These are phyloP conservation scores for Drosophila nikananu DNA, from an alignment of 1,140 invertebrate genomes.

Conservation along the genomic window DNA sequence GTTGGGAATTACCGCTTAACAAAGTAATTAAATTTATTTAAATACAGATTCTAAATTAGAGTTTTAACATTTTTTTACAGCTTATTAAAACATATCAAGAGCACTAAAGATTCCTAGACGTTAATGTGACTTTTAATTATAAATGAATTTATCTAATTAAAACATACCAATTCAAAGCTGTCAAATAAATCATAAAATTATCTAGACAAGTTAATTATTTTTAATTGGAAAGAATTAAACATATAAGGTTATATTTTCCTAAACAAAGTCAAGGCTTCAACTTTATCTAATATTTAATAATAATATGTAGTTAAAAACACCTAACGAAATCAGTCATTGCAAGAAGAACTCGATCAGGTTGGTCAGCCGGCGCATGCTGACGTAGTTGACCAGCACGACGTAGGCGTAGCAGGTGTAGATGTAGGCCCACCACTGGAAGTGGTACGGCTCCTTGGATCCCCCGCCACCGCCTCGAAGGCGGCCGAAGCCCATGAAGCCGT, in stretches of 20 bases:
- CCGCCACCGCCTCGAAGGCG: conserved; percentile 19
- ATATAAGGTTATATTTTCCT: neutral
- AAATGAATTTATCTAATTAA: too few relatives aligned
- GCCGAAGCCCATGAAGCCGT: conserved; percentile 36
- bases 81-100: too few relatives aligned
- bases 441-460: conserved; percentile 62
- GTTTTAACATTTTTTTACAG: too few relatives aligned
- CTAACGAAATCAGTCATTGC: conserved; percentile 12
- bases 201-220: too few relatives aligned
- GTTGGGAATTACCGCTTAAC: neutral
- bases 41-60: neutral
- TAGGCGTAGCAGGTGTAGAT: conserved; percentile 78
- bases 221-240: too few relatives aligned
- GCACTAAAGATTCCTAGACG: too few relatives aligned
- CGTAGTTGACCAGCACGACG: conserved; percentile 71
- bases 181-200: neutral
- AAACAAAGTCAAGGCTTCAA: neutral
- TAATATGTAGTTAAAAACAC: neutral
- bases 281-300: neutral
- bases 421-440: conserved; percentile 84
- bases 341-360: conserved; percentile 76
- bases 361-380: conserved; percentile 64
- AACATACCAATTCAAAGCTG: neutral
- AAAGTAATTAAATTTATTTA: neutral
- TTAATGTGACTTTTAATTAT: too few relatives aligned